A percentile compares a stretch with the other conserved stretches of the same genome.
Conservation (phyloP, 1,140 invertebrate genomes). For the Streblospio benedicti region DNA sequence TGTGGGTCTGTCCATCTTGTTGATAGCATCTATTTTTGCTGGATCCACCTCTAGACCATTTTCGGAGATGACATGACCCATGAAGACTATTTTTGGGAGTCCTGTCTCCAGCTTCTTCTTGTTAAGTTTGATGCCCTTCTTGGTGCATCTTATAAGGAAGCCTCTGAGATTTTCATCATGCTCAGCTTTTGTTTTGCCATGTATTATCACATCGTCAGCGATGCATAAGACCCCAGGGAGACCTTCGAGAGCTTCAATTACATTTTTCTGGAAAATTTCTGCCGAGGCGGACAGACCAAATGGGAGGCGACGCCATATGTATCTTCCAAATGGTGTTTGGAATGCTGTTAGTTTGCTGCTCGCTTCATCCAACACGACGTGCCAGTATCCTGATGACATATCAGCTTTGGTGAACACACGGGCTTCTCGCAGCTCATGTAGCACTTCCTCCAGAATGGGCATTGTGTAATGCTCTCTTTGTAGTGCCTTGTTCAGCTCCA, state of each 20-base stretch:
- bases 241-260: slow-evolving; percentile 30
- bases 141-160: slow-evolving; percentile 33
- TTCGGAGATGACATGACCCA: slow-evolving; percentile 21
- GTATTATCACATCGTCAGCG: slow-evolving; percentile 40
- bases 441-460: slow-evolving; percentile 24
- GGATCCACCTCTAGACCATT: slow-evolving; percentile 26
- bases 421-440: slow-evolving; percentile 20
- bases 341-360: slow-evolving; percentile 25
- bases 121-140: slow-evolving; percentile 42
- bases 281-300: slow-evolving; percentile 19
- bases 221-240: slow-evolving; percentile 38
- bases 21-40: slow-evolving; percentile 30
- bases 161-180: slow-evolving; percentile 33
- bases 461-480: slow-evolving; percentile 20
- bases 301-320: slow-evolving; percentile 19
- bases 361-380: slow-evolving; percentile 22
- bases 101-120: slow-evolving; percentile 26
- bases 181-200: slow-evolving; percentile 25
- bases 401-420: slow-evolving; percentile 25
- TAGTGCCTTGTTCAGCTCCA: slow-evolving; percentile 24
- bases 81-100: not conserved
- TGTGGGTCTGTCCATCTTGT: slow-evolving; percentile 21
- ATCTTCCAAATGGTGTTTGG: slow-evolving; percentile 22
- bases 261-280: slow-evolving; percentile 37
- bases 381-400: slow-evolving; percentile 23